Evolutionary conservation across 2,888 invertebrate species (phyloP), one percentile per base, ranked within the genome.

Genomic region (Scelioninae gen. 1): DNA sequence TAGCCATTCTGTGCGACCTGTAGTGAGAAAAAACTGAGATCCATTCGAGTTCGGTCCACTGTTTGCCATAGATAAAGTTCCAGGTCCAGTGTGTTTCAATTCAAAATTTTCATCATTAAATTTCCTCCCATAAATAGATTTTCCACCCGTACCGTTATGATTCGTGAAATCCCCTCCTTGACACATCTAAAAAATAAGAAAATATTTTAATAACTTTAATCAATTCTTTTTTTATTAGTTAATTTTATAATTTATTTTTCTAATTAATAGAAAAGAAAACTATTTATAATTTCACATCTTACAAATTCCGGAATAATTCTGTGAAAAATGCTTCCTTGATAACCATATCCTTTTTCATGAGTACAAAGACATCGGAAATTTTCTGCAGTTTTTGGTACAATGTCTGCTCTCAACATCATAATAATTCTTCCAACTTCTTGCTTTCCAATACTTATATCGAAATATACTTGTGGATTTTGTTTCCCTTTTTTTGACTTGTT

Each of bases 71-170:
- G 98, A 98, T 91, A 99, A 94, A 69, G 96, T 95, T 91, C 98
- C 98, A 80, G 97, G 95, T 83, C 97, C 98, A 71, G 97, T 96
- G 94, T 99, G 99, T 94, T 97, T 98, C 93, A 98, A 94, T 86
- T 94, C 94, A 94, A 99, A 99, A 95, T 99, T 99, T 94, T 99
- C 99, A 92, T 99, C 99, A 62, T 95, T 95, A 93, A 99, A 99
- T 94, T 98, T 98, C 91, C 95, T 95, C 68, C 99, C 99, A 88
- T 98, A 99, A 93, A 99, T 99, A 88, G 98, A 98, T 93, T 98
- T 98, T 88, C 98, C 98, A 82, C 97, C 97, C 90, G 97, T 97
- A 94, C 98, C 98, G 88, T 95, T 95, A 88, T 94, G 96, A 93
- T 97, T 96, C 89, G 98, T 98, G 92, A 98, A 98, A 93, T 98